Evolutionary conservation across 2,113 vertebrate species (phyloP), one percentile per base, ranked within the genome.

Genomic region (Furnarius figulus): DNA sequence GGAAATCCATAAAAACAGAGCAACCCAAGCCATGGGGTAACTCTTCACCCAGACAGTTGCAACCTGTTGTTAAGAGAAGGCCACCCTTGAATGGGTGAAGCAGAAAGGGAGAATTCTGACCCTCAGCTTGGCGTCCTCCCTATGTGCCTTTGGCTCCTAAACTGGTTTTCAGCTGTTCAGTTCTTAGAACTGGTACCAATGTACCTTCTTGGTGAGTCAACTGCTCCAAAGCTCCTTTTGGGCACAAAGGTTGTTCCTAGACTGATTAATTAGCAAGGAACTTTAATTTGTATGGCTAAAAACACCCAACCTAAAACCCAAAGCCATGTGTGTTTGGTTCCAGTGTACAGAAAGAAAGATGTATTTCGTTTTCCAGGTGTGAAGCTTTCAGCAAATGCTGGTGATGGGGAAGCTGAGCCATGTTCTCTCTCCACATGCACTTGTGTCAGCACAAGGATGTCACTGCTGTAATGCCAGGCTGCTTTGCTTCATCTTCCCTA

Each of bases 381-480:
- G 11, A 77, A 56, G 33, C 27, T 81, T 50, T 61, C 44, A 24
- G 50, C 30, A 27, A 55, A 37, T 2, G 16, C 47, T 9, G 16
- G 40, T 14, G 50, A 2, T 5, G 8, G 37, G 76, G 40, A 40
- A 84, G 74, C 58, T 76, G 46, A 39, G 85, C 59, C 6, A 10
- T 9, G 27, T 8, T 47, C 12, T 58, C 52, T 42, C n/a, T 39
- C 19, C 47, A 8, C 6, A 1, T 4, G 12, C 5, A 1, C 15
- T 28, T 28, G 50, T 50, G 44, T 30, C 77, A 28, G 9, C 6
- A 2, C 35, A 11, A 39, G 68, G 68, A 46, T 21, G 47, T 35
- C 62, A 55, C 71, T 22, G 68, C 68, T 81, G 49, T 35, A 42
- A 21, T 3, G 2, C 31, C 46, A 12, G 37, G 56, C 67, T 47